Conservation (phyloP, 2,113 vertebrate species). For the Trachemys scripta region DNA sequence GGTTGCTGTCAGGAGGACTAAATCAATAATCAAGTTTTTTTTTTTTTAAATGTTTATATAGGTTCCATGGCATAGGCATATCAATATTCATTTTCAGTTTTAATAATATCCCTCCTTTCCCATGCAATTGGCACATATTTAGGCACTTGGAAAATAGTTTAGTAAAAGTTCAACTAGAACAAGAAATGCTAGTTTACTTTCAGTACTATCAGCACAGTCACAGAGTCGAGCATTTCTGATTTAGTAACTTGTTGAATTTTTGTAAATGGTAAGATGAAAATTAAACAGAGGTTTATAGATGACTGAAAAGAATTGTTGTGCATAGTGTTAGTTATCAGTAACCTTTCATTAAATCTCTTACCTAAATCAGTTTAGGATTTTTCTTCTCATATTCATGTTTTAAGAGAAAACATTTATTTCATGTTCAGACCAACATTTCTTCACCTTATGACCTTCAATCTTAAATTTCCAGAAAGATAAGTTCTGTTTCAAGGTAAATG, state of each 20-base stretch:
- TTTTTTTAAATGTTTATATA: conserved; percentile 28
- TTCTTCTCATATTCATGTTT: conserved; percentile 49
- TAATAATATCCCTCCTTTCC: neutral
- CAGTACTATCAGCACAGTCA: conserved; percentile 52
- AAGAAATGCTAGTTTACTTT: neutral
- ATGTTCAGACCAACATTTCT: conserved; percentile 26
- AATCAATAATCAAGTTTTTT: conserved; percentile 12
- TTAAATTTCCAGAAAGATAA: conserved; percentile 42
- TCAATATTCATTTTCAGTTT: conserved; percentile 34
- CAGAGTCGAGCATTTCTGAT: conserved; percentile 69
- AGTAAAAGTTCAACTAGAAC: conserved; percentile 30
- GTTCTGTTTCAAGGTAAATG: conserved; percentile 32
- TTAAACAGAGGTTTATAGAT: conserved; percentile 50
- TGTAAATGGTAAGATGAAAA: conserved; percentile 69
- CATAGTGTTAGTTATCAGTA: conserved; percentile 70
- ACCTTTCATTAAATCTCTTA: conserved; percentile 63
- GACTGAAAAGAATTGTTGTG: conserved; percentile 65
- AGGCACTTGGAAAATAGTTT: conserved; percentile 45
- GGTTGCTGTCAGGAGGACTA: conserved; percentile 49
- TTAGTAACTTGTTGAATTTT: conserved; percentile 60
- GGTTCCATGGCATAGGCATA: conserved; percentile 17
- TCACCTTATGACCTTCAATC: conserved; percentile 58
- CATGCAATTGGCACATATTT: conserved; percentile 54
- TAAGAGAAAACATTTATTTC: conserved; percentile 61
- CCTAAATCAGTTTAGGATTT: conserved; percentile 50